These are phyloP conservation scores for Alca torda DNA, from an alignment of 2,797 vertebrate species.

Conservation along the genomic window DNA sequence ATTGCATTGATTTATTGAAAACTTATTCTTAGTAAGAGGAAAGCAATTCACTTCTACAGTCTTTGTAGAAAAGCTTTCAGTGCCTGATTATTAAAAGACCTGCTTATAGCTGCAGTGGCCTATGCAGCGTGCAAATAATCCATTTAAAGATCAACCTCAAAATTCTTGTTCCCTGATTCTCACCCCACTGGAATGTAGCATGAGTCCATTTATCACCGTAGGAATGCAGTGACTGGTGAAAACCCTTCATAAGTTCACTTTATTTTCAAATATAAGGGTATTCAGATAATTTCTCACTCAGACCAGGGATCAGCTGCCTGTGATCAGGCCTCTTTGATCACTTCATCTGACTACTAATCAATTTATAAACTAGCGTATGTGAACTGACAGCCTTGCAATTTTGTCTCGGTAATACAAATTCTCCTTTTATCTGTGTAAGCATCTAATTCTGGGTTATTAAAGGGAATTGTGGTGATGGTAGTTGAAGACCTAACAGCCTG, in stretches of 20 bases:
- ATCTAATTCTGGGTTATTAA: neutral
- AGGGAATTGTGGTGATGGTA: neutral
- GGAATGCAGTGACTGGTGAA: neutral
- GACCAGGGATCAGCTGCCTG: neutral
- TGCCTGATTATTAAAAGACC: neutral
- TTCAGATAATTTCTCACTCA: neutral
- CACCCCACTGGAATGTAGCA: conserved; percentile 11
- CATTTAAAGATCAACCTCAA: conserved; percentile 24
- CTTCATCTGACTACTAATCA: neutral
- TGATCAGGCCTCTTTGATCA: neutral
- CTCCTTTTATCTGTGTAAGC: neutral
- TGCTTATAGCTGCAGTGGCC: neutral
- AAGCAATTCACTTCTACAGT: neutral
- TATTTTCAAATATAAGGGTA: neutral
- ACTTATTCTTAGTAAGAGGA: neutral
- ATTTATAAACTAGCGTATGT: neutral
- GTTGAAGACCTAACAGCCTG: neutral
- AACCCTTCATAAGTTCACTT: neutral
- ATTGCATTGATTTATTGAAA: neutral
- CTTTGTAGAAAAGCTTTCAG: neutral
- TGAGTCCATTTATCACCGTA: neutral
- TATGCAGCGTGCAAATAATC: neutral
- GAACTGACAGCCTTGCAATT: neutral
- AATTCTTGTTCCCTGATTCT: conserved; percentile 22
- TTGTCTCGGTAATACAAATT: neutral